Base-by-base conservation (phyloP, 2,888 invertebrate genomes). In the Brassicogethes aeneus region DNA sequence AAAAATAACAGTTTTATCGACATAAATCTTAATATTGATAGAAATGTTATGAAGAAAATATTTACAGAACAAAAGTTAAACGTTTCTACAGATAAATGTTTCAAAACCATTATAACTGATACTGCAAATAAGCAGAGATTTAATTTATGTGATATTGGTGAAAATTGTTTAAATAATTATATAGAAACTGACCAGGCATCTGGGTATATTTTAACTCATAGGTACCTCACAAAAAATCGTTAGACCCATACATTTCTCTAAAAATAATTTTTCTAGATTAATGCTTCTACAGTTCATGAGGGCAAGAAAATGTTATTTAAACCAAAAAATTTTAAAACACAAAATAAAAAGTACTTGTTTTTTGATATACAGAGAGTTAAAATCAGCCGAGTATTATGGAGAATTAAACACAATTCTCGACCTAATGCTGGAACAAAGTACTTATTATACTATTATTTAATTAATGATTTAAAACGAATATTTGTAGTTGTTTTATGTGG, bases 401-500 rank as follows among this genome's bases (percentile, higher is more conserved):
- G 34, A 43, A 7, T 36, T 54, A 3, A 50, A 51, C 15, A 43
- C 46, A 8, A 37, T 49, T 36, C 57, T 59, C 33, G 59, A 59
- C 39, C 43, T 59, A 15, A 56, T 58, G 42, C 17, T 59, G 8
- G 59, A 59, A 45, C 52, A 59, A 53, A 48, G 55, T 56, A 41
- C 41, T 40, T 41, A 15, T 29, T 52, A 49, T 43, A 37, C 55
- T 55, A 38, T 46, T 56, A 31, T 45, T 57, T 16, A 37, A 54
- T 15, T 16, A 53, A 10, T 54, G 56, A 42, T 17, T 55, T 13
- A 50, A 54, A 5, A 53, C 45, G 46, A 45, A 46, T 36, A 17
- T 23, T 56, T 55, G 37, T 39, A 60, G 60, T 51, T 29, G 37
- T 59, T 3, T 43, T 60, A 1, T 61, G 60, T 43, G 60, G 59